phyloP scores from a whole-genome alignment of 2,888 invertebrate genomes.

The Lithophane semibrunnea region DNA sequence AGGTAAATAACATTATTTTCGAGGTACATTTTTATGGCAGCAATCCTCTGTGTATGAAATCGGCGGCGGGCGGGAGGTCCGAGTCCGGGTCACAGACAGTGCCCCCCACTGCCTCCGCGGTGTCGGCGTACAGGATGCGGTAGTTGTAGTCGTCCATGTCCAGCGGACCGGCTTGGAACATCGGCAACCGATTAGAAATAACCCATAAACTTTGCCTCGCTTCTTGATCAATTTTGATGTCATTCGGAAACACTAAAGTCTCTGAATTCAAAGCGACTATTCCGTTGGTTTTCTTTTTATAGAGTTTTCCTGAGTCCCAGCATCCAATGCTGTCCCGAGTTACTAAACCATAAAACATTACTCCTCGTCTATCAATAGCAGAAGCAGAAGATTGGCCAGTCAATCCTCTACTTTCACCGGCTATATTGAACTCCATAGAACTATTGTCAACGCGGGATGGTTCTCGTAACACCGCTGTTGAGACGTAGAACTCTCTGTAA shows the following conservation, averaged over 20 bases:
- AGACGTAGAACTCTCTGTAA: conserved; percentile 94
- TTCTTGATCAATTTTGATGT: conserved; percentile 94
- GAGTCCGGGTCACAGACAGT: conserved; percentile 93
- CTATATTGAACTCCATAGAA: conserved; percentile 78
- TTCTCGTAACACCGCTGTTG: conserved; percentile 92
- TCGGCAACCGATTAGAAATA: conserved; percentile 93
- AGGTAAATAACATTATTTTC: conserved; percentile 25
- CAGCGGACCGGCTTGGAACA: conserved; percentile 92
- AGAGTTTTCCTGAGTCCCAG: conserved; percentile 94
- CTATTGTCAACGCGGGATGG: conserved; percentile 84
- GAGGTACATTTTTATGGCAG: conserved; percentile 71
- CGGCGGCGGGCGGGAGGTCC: conserved; percentile 37
- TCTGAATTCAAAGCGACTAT: conserved; percentile 91
- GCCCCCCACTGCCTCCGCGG: conserved; percentile 91
- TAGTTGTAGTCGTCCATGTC: conserved; percentile 93
- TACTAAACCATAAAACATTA: conserved; percentile 95
- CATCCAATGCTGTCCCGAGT: conserved; percentile 94
- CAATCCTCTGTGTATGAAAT: conserved; percentile 59
- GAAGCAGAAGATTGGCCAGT: conserved; percentile 94
- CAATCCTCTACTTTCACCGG: conserved; percentile 90
- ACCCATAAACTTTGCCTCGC: conserved; percentile 93
- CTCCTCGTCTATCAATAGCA: conserved; percentile 92
- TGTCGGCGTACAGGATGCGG: conserved; percentile 92
- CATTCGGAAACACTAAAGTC: conserved; percentile 95
- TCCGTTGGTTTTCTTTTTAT: conserved; percentile 91